Percentiles rank a stretch among this genome's conserved stretches.
phyloP scores from a whole-genome alignment of 2,797 vertebrate genomes.

The Xenops minutus region DNA sequence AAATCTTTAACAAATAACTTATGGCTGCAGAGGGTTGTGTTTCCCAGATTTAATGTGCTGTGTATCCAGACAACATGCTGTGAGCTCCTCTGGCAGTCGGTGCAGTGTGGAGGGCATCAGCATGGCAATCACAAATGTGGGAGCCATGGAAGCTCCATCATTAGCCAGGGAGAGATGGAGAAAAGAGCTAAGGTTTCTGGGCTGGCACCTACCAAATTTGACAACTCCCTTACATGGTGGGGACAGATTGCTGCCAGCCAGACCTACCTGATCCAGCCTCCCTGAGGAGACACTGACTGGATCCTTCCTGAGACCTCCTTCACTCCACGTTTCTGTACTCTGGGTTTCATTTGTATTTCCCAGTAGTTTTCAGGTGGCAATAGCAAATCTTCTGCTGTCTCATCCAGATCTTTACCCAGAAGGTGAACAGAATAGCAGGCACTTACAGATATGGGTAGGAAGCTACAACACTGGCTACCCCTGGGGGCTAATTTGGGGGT shows the following conservation, averaged over 20 bases:
- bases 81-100: not conserved
- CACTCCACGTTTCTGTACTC: not conserved
- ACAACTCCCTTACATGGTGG: rapidly evolving
- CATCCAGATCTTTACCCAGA: not conserved
- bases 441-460: not conserved
- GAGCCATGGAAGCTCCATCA: not conserved
- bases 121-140: rapidly evolving
- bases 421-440: not conserved
- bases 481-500: not conserved
- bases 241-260: not conserved
- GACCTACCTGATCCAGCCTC: not conserved
- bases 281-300: not conserved
- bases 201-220: not conserved
- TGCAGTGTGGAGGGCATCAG: rapidly evolving
- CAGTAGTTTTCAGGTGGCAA: not conserved
- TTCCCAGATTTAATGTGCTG: not conserved
- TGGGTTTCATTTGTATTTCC: not conserved
- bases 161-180: not conserved
- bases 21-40: not conserved
- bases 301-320: not conserved
- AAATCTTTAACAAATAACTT: not conserved
- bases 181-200: not conserved
- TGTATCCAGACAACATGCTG: not conserved
- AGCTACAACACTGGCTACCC: not conserved
- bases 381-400: not conserved